phyloP scores from a whole-genome alignment of 2,113 vertebrate species.

The Psammodynastes pulverulentus region DNA sequence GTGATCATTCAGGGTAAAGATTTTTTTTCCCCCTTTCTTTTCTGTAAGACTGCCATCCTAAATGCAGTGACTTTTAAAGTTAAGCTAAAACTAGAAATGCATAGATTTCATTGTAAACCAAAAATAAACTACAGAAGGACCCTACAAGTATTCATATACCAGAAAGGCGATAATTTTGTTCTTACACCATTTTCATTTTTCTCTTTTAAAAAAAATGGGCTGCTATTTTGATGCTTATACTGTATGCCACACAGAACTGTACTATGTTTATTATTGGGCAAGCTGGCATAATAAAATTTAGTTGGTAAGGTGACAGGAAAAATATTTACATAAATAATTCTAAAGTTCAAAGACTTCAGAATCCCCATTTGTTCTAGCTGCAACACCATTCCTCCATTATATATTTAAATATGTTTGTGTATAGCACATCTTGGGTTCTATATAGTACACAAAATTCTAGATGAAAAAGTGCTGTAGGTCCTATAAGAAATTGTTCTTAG shows the following conservation, averaged over 20 bases:
- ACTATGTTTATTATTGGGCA: background rate
- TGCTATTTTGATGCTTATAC: background rate
- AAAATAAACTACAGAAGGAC: background rate
- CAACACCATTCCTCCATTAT: background rate
- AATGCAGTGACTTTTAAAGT: background rate
- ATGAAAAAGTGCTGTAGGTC: background rate
- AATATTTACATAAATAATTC: background rate
- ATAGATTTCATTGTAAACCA: background rate
- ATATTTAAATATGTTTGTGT: fast-evolving
- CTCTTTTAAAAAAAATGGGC: background rate
- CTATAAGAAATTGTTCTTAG: background rate
- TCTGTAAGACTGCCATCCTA: background rate
- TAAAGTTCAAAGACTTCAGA: background rate
- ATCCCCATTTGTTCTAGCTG: background rate
- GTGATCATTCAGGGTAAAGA: background rate
- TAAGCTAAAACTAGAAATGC: background rate
- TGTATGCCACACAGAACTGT: background rate
- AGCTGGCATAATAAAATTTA: background rate
- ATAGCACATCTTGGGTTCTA: background rate
- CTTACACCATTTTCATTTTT: background rate
- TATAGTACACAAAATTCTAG: background rate
- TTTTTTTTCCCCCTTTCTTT: background rate
- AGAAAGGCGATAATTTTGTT: background rate
- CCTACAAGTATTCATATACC: background rate
- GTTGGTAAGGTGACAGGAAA: background rate